Base-by-base conservation (phyloP, 92 coral and sea anemone genomes). In the Epizoanthus scotinus region DNA sequence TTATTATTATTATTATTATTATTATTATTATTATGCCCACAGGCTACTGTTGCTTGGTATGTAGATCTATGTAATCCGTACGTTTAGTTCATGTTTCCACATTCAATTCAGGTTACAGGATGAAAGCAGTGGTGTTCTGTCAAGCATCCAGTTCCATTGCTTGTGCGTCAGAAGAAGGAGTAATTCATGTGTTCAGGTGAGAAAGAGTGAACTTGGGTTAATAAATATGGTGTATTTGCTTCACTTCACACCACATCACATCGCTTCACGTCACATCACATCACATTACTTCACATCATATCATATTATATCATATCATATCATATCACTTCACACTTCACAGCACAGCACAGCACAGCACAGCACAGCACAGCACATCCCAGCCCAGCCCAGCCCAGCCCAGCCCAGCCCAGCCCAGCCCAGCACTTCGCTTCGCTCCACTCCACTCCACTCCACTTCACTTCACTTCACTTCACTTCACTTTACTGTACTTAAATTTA, bases 141-240 rank as follows among this genome's bases (percentile, higher is more conserved):
- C 96, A 93, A 62, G 97, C 96, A 24, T 90, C 94, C 36, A 91
- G 91, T 47, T 93, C 99, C 20, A 83, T 96, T 8, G 99, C 98
- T 18, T 96, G 94, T 65, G 99, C 98, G 6, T 91, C 99, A 8
- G 92, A 93, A 34, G 97, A 96, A 59, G 99, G 98, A 13, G 82
- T 86, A 31, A 91, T 96, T 49, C 89, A 89, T 78, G 90, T 96
- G 9, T 86, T 93, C 65, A 89, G 95, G 99, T 93, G 78, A 25
- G 34, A 6, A 27, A 47, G 15, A 54, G 2, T 36, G 3, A 19
- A 20, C 7, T 14, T 19, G 6, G 0, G 10, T 2, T 36, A 64
- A 2, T 5, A 22, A 3, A 24, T 18, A 6, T 24, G 8, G 4
- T 1, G 1, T 31, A 4, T 31, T 31, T 31, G 4, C 36, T 4